Base-by-base conservation (phyloP, 2,888 invertebrate species). In the Amiota mariae region DNA sequence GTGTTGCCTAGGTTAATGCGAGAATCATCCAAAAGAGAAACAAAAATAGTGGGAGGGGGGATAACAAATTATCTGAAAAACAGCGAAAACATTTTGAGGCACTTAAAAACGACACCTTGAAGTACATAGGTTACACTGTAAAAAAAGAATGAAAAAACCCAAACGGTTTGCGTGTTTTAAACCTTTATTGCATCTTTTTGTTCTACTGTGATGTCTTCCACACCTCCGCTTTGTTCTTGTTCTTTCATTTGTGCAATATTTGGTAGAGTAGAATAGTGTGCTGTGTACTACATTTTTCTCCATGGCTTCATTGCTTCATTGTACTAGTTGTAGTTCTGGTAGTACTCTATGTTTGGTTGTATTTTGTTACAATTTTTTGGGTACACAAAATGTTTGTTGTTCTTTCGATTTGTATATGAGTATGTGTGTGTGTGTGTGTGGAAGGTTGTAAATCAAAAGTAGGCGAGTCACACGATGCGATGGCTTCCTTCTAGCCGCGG, bases 381-480 rank as follows among this genome's bases (percentile, higher is more conserved):
- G 20, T 66, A 48, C 66, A 66, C 66, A 66, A 20, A 15, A 66
- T 15, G 66, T 48, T 15, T 66, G 47, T 66, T 63, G 47, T 48
- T 56, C 59, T 46, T 59, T 59, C 20, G n/a, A 8, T 48, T 79
- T 80, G 64, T 76, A 3, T 24, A 24, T 24, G 24, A 77, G 70
- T 79, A 76, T 76, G 79, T 82, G 77, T 85, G 81, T 82, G 77
- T 85, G 81, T 75, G 78, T 82, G 84, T 82, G 80, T 54, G 67
- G 82, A 83, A 84, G 80, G 84, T 85, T 84, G 84, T 84, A 84
- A 84, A 84, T 84, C 84, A 84, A 84, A 84, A 85, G 84, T 84
- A 85, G 84, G 85, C 85, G 84, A 85, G 84, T 85, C 84, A 84
- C 83, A 84, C 84, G 85, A 84, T 80, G 36, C 36, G 36, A 36